Percentiles rank a stretch among this genome's conserved stretches.
Conservation (phyloP, 2,888 invertebrate genomes). For the Timema podura region DNA sequence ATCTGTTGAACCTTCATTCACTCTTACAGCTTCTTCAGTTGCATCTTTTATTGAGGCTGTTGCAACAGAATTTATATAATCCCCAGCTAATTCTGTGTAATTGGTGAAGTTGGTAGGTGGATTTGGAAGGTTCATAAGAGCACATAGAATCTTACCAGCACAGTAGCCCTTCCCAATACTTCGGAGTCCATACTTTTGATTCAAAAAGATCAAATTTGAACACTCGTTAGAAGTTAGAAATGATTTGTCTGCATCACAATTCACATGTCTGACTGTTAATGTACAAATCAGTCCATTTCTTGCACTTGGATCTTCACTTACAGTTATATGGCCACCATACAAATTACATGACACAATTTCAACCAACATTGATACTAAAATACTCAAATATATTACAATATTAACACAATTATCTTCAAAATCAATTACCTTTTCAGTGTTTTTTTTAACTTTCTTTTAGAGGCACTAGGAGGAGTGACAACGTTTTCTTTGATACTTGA, state of each 20-base stretch:
- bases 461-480: no score
- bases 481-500: no score
- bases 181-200: background rate
- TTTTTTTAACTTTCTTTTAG: no score
- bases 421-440: no score
- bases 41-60: background rate
- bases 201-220: background rate
- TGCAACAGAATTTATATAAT: background rate
- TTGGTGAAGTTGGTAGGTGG: background rate
- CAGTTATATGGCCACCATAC: background rate
- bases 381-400: background rate
- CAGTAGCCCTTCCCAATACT: background rate
- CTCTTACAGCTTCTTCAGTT: background rate
- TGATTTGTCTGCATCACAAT: background rate
- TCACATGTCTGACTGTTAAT: background rate
- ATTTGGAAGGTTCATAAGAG: background rate
- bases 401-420: background rate
- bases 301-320: background rate
- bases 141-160: conserved; percentile 5
- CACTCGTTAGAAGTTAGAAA: background rate
- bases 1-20: conserved; percentile 7
- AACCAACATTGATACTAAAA: background rate
- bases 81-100: background rate
- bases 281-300: background rate
- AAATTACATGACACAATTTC: background rate